Evolutionary conservation across 2,797 vertebrate genomes (phyloP), one percentile per base, ranked within the genome.

Genomic region (Xiphophorus birchmanni): DNA sequence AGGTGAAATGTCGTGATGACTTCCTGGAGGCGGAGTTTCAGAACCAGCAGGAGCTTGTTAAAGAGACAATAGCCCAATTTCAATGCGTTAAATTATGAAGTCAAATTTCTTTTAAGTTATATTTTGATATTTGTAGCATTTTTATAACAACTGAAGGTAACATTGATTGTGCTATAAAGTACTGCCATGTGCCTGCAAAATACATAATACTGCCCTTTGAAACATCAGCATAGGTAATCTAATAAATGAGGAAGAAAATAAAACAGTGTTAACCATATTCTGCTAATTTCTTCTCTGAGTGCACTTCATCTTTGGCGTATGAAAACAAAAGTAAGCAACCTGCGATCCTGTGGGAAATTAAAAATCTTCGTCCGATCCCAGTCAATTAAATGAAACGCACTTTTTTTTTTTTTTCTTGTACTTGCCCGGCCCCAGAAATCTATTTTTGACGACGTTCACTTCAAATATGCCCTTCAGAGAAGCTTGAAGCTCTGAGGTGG

Each of bases 301-400:
- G 86, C 84, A 77, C 81, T 81, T 88, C 84, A 82, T 87, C 87
- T 84, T 82, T 48, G 83, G 63, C 8, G 90, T 76, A 84, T 83
- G 90, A 93, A 92, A 93, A 91, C 90, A 93, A 91, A 95, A 93
- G 92, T 94, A 91, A 90, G 88, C 91, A 90, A 89, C 80, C 84
- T 77, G 17, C 54, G 10, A 88, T 93, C 93, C 88, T 91, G 1
- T 73, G 93, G 93, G 90, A 94, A 94, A 94, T 95, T 92, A 93
- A 94, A 93, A 92, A 93, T 92, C 88, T 86, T 92, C 90, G 88
- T 95, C 89, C 93, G 84, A 93, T 92, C 92, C 92, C 87, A 91
- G 87, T 91, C 93, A 94, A 93, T 95, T 95, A 94, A 92, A 94
- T 84, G 82, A 84, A 93, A 92, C 91, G 87, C 89, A 91, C 82